Base-by-base conservation (phyloP, 2,888 invertebrate genomes). In the Caenorhabditis panamensis region DNA sequence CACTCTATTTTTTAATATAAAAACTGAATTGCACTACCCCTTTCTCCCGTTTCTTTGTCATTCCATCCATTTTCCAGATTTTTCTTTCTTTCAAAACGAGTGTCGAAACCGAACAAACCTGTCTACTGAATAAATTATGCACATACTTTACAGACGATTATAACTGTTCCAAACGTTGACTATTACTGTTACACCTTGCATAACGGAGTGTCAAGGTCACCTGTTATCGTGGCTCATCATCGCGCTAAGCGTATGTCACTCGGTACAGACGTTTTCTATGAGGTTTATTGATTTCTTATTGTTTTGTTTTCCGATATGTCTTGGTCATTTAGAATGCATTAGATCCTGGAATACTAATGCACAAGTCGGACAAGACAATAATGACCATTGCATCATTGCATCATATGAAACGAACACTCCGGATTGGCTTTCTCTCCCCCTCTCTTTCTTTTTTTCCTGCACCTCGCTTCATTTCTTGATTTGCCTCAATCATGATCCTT, bases 131-230 rank as follows among this genome's bases (percentile, higher is more conserved):
- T 31, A 53, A 56, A 51, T 8, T 62, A 62, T 71, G 62, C 54
- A 71, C 59, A 71, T 51, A 51, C 16, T 22, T 16, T 18, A 8
- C 8, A 8, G 6, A 8, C 49, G 11, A 8, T 4, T n/a, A 4
- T 49, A 16, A 9, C 8, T 9, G 8, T 22, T 6, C 49, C 3
- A n/a, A n/a, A n/a, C n/a, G n/a, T n/a, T n/a, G n/a, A 51, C 24
- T 41, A 41, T 41, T 16, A 49, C 18, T n/a, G 49, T 6, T 22
- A 49, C 18, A 20, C 8, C n/a, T 8, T 20, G 20, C 49, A 54
- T 64, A 36, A 56, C 64, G 49, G 49, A 58, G 73, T 73, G 73
- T 73, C 73, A 73, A 66, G 73, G 73, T 59, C 73, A 66, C 28
- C 58, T 41, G 62, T 56, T 66, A 73, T 73, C 66, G 64, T 49